These are phyloP conservation scores for Pseudonaja textilis DNA, from an alignment of 2,113 vertebrate species.

Conservation along the genomic window DNA sequence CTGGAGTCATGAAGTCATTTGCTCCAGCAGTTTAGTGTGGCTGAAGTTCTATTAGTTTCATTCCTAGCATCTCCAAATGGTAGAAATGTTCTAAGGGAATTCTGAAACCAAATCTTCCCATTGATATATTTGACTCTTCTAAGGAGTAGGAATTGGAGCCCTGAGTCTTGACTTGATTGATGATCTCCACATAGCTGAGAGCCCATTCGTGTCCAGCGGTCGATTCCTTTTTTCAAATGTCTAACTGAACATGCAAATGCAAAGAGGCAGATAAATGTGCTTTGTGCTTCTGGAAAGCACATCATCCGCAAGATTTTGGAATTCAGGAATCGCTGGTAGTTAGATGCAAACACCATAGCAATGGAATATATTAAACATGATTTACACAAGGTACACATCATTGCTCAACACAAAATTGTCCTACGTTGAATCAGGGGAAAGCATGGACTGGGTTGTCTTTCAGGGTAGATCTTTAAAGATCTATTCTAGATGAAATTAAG, in stretches of 20 bases:
- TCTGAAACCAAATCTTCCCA: background rate
- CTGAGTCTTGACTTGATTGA: background rate
- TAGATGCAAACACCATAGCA: background rate
- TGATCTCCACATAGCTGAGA: background rate
- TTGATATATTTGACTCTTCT: background rate
- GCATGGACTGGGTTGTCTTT: background rate
- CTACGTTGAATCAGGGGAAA: background rate
- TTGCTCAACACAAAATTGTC: background rate
- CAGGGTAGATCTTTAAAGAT: background rate
- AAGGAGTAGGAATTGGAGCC: background rate
- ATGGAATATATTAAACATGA: background rate
- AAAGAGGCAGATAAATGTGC: background rate
- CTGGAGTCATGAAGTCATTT: background rate
- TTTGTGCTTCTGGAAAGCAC: background rate
- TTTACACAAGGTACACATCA: background rate
- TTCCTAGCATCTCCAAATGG: background rate
- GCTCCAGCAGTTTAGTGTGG: background rate
- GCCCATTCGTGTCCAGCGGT: background rate
- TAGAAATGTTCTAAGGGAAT: background rate
- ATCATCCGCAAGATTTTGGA: background rate
- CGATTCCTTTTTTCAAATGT: background rate
- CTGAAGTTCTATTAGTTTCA: background rate
- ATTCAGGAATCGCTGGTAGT: background rate
- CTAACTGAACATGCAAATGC: background rate
- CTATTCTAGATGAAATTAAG: background rate